These are phyloP conservation scores for Apogon hyalosoma DNA, from an alignment of 2,797 vertebrate species.

Conservation along the genomic window DNA sequence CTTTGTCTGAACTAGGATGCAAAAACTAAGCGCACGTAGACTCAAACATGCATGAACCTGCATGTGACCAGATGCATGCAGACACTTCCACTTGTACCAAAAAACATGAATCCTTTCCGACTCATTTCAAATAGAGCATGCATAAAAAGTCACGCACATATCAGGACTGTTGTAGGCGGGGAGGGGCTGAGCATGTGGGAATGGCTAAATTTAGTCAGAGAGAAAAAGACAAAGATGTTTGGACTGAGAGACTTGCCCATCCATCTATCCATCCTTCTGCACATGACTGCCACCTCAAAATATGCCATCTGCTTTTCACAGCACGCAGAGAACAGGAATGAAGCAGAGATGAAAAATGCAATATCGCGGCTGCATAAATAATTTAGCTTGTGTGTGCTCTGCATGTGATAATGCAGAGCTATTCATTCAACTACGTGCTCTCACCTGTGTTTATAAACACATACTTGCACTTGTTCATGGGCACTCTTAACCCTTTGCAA, in stretches of 20 bases:
- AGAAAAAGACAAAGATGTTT: slow-evolving; percentile 33
- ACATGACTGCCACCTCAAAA: slow-evolving; percentile 72
- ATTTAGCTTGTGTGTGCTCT: slow-evolving; percentile 62
- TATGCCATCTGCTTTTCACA: slow-evolving; percentile 77
- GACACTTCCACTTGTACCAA: not conserved
- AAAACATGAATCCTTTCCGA: not conserved
- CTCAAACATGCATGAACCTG: not conserved
- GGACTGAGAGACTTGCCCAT: slow-evolving; percentile 37
- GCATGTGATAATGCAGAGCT: slow-evolving; percentile 51
- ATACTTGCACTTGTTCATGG: not conserved
- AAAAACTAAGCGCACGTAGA: slow-evolving; percentile 11
- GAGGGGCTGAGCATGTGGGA: not conserved
- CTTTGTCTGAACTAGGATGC: slow-evolving; percentile 53
- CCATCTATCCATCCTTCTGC: slow-evolving; percentile 49
- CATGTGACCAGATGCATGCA: slow-evolving; percentile 6
- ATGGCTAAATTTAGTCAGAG: slow-evolving; percentile 15
- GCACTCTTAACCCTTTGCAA: not conserved
- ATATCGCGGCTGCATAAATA: slow-evolving; percentile 78
- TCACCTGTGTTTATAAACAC: slow-evolving; percentile 45
- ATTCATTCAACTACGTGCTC: slow-evolving; percentile 41
- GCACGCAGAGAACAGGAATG: slow-evolving; percentile 55
- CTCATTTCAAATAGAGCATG: not conserved
- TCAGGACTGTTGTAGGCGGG: not conserved
- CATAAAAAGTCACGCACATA: slow-evolving; percentile 1
- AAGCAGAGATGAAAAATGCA: slow-evolving; percentile 59